Evolutionary conservation across 2,113 vertebrate genomes (phyloP), one percentile per base, ranked within the genome.

Genomic region (Dipodomys merriami): DNA sequence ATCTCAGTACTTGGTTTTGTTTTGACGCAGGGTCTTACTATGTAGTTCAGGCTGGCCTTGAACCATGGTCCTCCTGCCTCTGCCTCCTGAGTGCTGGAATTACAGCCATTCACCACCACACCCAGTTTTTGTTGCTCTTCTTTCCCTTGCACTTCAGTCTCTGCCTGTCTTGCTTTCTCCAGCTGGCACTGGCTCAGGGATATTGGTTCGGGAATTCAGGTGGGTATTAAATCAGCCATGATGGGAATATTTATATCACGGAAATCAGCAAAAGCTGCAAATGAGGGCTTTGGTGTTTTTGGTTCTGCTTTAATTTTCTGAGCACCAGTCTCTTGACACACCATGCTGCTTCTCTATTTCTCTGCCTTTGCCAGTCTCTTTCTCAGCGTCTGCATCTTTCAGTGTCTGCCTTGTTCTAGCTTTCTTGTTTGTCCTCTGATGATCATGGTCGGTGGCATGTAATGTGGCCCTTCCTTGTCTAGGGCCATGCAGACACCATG

Each of bases 191-290:
- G 81, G 92, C 93, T 86, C 90, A 29, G 33, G 89, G 77, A 83
- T 94, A 73, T 87, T 88, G 88, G 93, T 82, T 86, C 79, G 33
- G 53, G 74, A 93, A 94, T 88, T 88, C 82, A 60, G 79, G 76
- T 89, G 5, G 1, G 44, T 85, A 72, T 57, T 91, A 85, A 95
- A 93, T 95, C 62, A 29, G 67, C 68, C 82, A 80, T 67, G 35
- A 60, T 65, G 91, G 93, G 88, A 90, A 74, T 90, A 93, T 83
- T 87, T 85, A 90, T 79, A 76, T 87, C 53, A 79, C 5, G 15
- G 79, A 95, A 90, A 94, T 96, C 82, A 95, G 88, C 71, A 93
- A 93, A 90, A 72, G 83, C 20, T 71, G 68, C 60, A 76, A 7
- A 81, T 79, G 78, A 78, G 82, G 88, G 18, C 30, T 79, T 71